Conservation (phyloP, 2,888 invertebrate species). For the Hyppa rectilinea region DNA sequence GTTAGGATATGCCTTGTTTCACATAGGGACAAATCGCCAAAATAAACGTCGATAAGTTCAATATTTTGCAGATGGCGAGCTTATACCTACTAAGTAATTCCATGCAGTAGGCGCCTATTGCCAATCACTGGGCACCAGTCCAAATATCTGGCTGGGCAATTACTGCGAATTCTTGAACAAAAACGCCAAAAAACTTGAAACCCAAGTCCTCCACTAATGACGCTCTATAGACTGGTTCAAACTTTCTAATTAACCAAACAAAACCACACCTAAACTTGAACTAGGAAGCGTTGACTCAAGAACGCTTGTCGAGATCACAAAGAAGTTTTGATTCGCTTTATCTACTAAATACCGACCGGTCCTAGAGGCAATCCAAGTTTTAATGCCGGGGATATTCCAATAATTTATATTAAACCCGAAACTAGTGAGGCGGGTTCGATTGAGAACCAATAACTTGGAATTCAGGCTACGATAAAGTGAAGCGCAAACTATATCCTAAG, state of each 20-base stretch:
- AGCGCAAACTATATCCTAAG: conserved; percentile 47
- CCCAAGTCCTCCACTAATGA: conserved; percentile 7
- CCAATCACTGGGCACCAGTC: conserved; percentile 26
- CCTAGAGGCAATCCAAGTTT: conserved; percentile 45
- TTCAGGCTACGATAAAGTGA: conserved; percentile 43
- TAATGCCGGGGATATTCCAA: conserved; percentile 49
- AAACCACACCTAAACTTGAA: neutral
- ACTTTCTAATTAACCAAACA: conserved; percentile 28
- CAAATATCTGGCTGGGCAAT: conserved; percentile 14
- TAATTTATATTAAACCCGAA: conserved; percentile 59
- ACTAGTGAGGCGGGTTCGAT: conserved; percentile 45
- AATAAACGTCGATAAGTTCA: neutral
- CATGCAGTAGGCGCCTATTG: conserved; percentile 10
- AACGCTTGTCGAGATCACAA: conserved; percentile 23
- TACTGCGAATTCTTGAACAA: conserved; percentile 10
- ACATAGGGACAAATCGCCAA: neutral
- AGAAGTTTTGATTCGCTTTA: conserved; percentile 46
- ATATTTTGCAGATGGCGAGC: conserved; percentile 35
- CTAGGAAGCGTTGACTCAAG: conserved; percentile 23
- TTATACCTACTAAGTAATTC: conserved; percentile 21
- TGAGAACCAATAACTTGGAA: conserved; percentile 56
- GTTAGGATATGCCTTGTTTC: neutral
- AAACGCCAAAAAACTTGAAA: conserved; percentile 15
- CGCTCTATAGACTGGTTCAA: conserved; percentile 1
- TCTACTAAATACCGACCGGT: conserved; percentile 30